Percentiles rank a stretch among this genome's conserved stretches.
Evolutionary conservation across 2,888 invertebrate genomes (phyloP).

Genomic region (Euzophera pinguis): DNA sequence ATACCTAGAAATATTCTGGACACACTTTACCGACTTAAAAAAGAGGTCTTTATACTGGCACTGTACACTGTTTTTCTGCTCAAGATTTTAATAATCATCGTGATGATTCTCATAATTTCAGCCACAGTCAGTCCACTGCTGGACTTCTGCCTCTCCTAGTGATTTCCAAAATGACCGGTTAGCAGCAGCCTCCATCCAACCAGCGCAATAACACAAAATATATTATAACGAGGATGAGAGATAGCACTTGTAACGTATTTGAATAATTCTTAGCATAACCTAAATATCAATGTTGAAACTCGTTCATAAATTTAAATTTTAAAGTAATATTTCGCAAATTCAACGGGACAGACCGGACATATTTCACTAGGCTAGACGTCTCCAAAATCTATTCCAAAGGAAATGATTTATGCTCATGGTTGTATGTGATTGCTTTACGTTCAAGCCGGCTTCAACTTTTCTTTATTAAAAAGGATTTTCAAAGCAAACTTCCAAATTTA

Average conservation of each 20-base stretch:
- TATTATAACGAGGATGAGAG: too few relatives aligned
- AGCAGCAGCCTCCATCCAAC: too few relatives aligned
- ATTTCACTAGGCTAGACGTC: slow-evolving; percentile 13
- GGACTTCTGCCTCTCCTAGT: too few relatives aligned
- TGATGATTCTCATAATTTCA: too few relatives aligned
- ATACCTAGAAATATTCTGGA: too few relatives aligned
- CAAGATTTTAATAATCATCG: too few relatives aligned
- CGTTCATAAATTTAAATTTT: slow-evolving; percentile 2
- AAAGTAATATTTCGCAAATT: slow-evolving; percentile 6
- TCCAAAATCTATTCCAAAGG: slow-evolving; percentile 12
- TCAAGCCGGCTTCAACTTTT: neutral
- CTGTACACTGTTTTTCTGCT: too few relatives aligned
- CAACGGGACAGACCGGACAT: slow-evolving; percentile 4
- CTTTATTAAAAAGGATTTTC: slow-evolving; percentile 1
- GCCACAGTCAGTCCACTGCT: too few relatives aligned
- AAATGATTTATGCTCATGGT: slow-evolving; percentile 10
- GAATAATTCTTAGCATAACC: neutral
- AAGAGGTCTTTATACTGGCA: too few relatives aligned
- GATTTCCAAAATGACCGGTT: too few relatives aligned
- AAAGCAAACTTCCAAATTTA: neutral
- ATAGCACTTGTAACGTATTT: neutral
- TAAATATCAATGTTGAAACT: neutral
- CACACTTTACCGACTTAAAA: too few relatives aligned
- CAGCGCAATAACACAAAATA: too few relatives aligned
- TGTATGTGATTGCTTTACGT: slow-evolving; percentile 12